These are phyloP conservation scores for Theonella swinhoei DNA, from an alignment of 37 sponge, comb jelly and placozoan species.

Conservation along the genomic window DNA sequence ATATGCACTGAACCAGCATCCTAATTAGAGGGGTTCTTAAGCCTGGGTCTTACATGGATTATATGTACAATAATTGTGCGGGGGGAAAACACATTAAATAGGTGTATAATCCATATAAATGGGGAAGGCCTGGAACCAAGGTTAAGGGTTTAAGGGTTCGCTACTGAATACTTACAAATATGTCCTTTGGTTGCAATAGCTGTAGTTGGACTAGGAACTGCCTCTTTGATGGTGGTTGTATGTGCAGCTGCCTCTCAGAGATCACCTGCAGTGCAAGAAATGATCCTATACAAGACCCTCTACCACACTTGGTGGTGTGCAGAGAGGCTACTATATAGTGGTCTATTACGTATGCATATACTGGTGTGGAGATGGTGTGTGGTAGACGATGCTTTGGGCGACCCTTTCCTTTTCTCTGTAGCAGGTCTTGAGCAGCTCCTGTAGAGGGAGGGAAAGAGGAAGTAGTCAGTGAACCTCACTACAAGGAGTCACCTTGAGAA, in stretches of 20 bases:
- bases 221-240: slow-evolving; percentile 1
- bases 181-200: slow-evolving; percentile 60
- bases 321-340: not conserved
- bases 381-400: not conserved
- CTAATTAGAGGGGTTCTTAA: too few relatives aligned
- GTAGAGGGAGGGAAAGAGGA: not conserved
- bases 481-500: not conserved
- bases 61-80: too few relatives aligned
- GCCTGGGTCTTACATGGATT: too few relatives aligned
- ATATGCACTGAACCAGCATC: too few relatives aligned
- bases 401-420: not conserved
- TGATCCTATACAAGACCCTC: not conserved
- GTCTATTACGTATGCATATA: not conserved
- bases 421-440: not conserved
- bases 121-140: too few relatives aligned
- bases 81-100: too few relatives aligned
- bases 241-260: too few relatives aligned
- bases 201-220: slow-evolving; percentile 72
- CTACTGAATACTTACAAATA: slow-evolving; percentile 64
- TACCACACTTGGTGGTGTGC: too few relatives aligned
- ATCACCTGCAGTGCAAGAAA: not conserved
- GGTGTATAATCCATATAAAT: too few relatives aligned
- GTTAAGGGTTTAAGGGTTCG: too few relatives aligned
- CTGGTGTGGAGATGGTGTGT: not conserved
- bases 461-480: too few relatives aligned